Conservation (phyloP, 2,113 vertebrate species). For the Brienomyrus brachyistius region DNA sequence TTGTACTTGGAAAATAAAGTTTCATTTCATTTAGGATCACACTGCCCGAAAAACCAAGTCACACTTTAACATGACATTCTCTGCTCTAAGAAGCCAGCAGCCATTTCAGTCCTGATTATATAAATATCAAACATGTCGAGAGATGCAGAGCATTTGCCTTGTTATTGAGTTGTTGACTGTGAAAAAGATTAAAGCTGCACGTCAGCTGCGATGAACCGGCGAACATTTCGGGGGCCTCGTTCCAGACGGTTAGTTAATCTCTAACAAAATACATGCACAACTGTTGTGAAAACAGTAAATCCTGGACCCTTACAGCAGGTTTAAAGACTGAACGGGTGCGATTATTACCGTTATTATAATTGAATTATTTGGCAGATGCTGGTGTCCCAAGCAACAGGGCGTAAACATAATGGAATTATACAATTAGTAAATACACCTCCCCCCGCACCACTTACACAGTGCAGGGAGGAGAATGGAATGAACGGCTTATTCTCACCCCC, state of each 20-base stretch:
- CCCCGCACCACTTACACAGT: not conserved
- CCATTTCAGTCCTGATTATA: not conserved
- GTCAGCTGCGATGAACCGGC: not conserved
- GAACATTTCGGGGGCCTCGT: slow-evolving; percentile 5
- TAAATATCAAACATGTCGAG: not conserved
- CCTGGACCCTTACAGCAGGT: slow-evolving; percentile 9
- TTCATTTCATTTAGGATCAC: not conserved
- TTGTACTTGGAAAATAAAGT: not conserved
- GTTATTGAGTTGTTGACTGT: not conserved
- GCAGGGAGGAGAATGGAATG: not conserved
- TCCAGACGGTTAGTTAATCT: slow-evolving; percentile 15
- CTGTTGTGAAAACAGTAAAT: slow-evolving; percentile 18
- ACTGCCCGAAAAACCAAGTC: not conserved
- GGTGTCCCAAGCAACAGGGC: not conserved
- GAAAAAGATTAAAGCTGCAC: not conserved
- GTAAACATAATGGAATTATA: slow-evolving; percentile 15
- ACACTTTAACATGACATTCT: not conserved
- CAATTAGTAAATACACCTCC: slow-evolving; percentile 5
- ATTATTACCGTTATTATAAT: slow-evolving; percentile 17
- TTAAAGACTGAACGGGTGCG: not conserved
- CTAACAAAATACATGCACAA: slow-evolving; percentile 17
- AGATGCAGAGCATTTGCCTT: not conserved
- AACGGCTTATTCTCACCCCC: not conserved
- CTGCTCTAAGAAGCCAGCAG: not conserved
- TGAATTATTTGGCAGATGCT: slow-evolving; percentile 15